Evolutionary conservation across 2,888 invertebrate species (phyloP).

Genomic region (Muscina levida): DNA sequence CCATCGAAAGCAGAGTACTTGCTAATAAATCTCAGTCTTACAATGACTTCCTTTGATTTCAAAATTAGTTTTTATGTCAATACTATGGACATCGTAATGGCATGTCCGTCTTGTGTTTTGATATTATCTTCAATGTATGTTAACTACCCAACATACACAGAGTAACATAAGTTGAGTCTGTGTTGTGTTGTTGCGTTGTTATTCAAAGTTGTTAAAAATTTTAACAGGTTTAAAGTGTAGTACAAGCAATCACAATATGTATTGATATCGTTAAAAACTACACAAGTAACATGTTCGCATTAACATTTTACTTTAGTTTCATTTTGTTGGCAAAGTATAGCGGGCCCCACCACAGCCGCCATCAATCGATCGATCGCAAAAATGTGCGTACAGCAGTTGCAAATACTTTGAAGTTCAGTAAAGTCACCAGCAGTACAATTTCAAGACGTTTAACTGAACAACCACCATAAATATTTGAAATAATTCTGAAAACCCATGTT

Average conservation of each 20-base stretch:
- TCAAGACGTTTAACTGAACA: constrained; percentile 7
- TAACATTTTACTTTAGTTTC: constrained; percentile 63
- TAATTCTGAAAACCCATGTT: constrained; percentile 44
- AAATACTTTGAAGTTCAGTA: constrained; percentile 60
- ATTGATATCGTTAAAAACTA: constrained; percentile 44
- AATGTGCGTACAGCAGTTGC: constrained; percentile 65
- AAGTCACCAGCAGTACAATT: constrained; percentile 16
- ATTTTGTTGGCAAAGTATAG: constrained; percentile 60
- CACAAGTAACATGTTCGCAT: constrained; percentile 34
- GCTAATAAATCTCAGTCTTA: background rate
- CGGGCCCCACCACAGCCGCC: background rate
- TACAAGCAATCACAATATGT: constrained; percentile 56
- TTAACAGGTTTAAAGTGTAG: constrained; percentile 61
- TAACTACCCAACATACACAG: constrained; percentile 26
- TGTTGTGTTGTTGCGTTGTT: constrained; percentile 36
- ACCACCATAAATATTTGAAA: constrained; percentile 53
- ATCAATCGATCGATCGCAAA: constrained; percentile 40
- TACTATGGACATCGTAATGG: constrained; percentile 48
- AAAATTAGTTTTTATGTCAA: constrained; percentile 53
- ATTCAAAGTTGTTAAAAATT: background rate
- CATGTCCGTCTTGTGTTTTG: constrained; percentile 62
- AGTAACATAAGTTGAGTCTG: background rate
- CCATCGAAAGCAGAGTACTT: too few species aligned
- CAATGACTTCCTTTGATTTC: constrained; percentile 20
- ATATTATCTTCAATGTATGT: constrained; percentile 43